Conservation (phyloP, 1,140 invertebrate genomes). For the Vanessa tameamea region DNA sequence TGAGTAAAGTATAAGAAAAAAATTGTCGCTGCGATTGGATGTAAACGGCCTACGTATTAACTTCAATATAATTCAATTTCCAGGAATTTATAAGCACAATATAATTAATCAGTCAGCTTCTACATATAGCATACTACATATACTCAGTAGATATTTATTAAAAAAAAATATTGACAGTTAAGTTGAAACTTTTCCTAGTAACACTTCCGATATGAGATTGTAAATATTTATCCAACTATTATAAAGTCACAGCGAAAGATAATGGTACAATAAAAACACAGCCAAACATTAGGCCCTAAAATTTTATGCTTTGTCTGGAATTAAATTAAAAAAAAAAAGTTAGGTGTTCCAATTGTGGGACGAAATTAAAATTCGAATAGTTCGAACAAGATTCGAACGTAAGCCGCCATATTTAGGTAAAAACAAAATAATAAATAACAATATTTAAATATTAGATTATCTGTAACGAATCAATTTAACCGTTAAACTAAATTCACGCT, state of each 20-base stretch:
- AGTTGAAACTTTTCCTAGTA: conserved; percentile 7
- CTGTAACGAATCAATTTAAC: conserved; percentile 17
- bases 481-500: conserved; percentile 14
- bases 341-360: too few relatives aligned
- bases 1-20: background rate
- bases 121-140: background rate
- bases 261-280: too few relatives aligned
- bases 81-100: background rate
- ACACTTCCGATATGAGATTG: conserved; percentile 3
- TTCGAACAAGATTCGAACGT: too few relatives aligned
- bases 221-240: too few relatives aligned
- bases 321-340: too few relatives aligned
- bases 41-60: background rate
- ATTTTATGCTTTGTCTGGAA: too few relatives aligned
- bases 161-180: conserved; percentile 7
- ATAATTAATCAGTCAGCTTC: background rate
- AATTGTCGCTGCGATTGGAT: background rate
- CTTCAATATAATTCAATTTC: background rate
- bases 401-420: background rate
- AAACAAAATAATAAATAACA: background rate
- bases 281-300: too few relatives aligned
- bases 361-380: too few relatives aligned
- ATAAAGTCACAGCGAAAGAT: too few relatives aligned
- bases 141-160: conserved; percentile 2
- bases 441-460: background rate